Percentiles rank a stretch among this genome's conserved stretches.
Evolutionary conservation across 2,888 invertebrate genomes (phyloP).

Genomic region (Torymus texanus): DNA sequence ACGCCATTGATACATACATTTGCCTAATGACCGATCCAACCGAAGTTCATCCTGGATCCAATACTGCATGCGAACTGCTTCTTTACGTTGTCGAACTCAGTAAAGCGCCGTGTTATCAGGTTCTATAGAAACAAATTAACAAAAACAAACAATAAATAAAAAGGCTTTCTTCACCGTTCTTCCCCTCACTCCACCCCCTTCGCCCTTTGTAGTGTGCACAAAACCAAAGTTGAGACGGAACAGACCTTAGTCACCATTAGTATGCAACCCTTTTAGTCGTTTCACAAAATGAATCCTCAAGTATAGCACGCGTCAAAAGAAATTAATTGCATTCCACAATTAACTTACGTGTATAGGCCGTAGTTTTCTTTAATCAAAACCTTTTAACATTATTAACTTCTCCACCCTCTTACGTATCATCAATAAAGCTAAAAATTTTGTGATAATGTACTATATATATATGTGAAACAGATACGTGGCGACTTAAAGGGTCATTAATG

Average conservation of each 20-base stretch:
- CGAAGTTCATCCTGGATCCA: background rate
- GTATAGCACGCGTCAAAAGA: too few species aligned
- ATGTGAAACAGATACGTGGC: too few species aligned
- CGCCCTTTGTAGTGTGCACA: slow-evolving; percentile 16
- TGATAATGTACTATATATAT: too few species aligned
- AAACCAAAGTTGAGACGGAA: background rate
- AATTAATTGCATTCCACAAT: too few species aligned
- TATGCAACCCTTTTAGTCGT: too few species aligned
- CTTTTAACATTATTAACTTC: background rate
- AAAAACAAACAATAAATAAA: background rate
- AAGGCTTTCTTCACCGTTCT: slow-evolving; percentile 4
- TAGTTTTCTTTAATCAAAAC: background rate
- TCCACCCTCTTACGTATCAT: background rate
- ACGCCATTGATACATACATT: background rate
- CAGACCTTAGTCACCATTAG: slow-evolving; percentile 12
- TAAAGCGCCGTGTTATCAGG: too few species aligned
- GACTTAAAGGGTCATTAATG: too few species aligned
- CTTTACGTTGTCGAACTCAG: background rate
- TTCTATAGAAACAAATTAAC: background rate
- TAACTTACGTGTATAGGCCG: too few species aligned
- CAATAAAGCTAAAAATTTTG: too few species aligned
- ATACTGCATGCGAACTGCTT: slow-evolving; percentile 28
- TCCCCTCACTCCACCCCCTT: background rate
- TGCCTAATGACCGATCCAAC: background rate
- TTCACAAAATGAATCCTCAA: too few species aligned